Conservation (phyloP, 2,797 vertebrate species). For the Rhynchotus rufescens region DNA sequence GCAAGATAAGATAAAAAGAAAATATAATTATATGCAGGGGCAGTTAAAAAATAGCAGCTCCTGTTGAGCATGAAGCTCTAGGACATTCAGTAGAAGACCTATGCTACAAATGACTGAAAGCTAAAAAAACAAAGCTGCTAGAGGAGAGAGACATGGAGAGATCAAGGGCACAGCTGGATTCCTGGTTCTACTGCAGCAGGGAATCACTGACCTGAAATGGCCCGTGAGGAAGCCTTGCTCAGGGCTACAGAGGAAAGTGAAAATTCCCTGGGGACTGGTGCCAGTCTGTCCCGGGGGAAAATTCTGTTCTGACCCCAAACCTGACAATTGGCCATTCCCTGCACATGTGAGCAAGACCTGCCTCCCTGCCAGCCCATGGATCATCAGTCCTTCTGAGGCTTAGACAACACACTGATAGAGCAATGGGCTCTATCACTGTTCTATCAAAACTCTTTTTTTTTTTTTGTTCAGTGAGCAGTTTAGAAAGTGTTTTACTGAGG, state of each 20-base stretch:
- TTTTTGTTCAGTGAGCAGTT: background rate
- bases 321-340: background rate
- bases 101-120: background rate
- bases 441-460: background rate
- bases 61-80: background rate
- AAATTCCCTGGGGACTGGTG: accelerated
- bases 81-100: background rate
- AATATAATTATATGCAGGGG: background rate
- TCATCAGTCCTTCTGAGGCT: background rate
- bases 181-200: background rate
- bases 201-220: background rate
- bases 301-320: background rate
- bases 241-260: background rate
- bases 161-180: background rate
- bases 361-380: accelerated
- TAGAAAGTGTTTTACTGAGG: background rate
- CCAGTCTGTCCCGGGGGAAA: accelerated
- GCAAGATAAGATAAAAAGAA: background rate
- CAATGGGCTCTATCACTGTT: too few species aligned
- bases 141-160: background rate
- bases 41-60: background rate
- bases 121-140: background rate
- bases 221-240: background rate
- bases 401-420: too few species aligned
- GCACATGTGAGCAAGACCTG: background rate